Evolutionary conservation across 2,797 vertebrate genomes (phyloP).

Genomic region (Tragelaphus eurycerus): DNA sequence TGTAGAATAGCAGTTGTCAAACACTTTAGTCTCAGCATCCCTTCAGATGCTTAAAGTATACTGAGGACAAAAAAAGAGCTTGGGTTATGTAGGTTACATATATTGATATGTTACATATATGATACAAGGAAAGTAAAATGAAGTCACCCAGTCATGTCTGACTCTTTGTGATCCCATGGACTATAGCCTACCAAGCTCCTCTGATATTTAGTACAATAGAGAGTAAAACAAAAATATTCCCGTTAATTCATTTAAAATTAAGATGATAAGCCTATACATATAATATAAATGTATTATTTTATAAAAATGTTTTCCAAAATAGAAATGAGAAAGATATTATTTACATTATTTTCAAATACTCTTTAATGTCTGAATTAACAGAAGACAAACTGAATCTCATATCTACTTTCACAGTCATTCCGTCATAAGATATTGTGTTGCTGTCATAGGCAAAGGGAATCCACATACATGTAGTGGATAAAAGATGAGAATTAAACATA

Average conservation of each 20-base stretch:
- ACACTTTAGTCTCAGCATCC: not conserved
- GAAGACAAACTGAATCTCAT: not conserved
- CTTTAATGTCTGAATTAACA: not conserved
- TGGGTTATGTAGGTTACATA: not conserved
- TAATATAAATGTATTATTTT: not conserved
- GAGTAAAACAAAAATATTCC: not conserved
- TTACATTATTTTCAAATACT: not conserved
- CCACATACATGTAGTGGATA: not conserved
- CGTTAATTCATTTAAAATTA: not conserved
- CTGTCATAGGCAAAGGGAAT: not conserved
- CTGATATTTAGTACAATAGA: not conserved
- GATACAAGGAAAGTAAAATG: not conserved
- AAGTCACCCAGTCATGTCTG: too few species aligned
- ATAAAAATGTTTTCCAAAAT: not conserved
- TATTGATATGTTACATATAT: not conserved
- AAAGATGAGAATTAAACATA: not conserved
- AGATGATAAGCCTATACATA: not conserved
- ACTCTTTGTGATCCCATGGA: too few species aligned
- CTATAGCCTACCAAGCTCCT: too few species aligned
- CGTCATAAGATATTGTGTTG: not conserved
- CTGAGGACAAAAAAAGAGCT: not conserved
- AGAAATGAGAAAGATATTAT: not conserved
- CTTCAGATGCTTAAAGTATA: not conserved
- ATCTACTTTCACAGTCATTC: not conserved
- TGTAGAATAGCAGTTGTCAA: not conserved